Conservation (phyloP, 2,888 invertebrate genomes). For the Lamellibrachia columna region DNA sequence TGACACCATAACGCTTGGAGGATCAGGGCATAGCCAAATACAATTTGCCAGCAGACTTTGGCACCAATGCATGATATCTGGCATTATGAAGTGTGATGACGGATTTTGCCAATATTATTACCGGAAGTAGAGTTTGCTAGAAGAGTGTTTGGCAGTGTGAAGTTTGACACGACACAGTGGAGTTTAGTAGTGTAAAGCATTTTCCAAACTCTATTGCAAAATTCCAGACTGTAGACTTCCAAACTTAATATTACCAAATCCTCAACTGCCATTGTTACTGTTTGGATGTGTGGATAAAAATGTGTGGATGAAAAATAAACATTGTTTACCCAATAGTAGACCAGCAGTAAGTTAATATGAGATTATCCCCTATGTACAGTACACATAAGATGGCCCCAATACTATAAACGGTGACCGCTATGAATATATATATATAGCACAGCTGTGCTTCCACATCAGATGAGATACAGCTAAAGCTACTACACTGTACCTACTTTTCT, state of each 20-base stretch:
- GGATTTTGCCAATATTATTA: background rate
- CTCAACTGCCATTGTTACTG: background rate
- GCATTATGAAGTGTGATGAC: background rate
- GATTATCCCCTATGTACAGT: background rate
- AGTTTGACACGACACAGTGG: background rate
- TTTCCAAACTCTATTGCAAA: background rate
- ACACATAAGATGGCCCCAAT: background rate
- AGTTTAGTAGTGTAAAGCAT: background rate
- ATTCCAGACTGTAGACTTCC: background rate
- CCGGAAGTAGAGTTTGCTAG: background rate
- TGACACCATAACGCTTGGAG: background rate
- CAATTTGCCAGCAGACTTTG: background rate
- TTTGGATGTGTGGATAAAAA: background rate
- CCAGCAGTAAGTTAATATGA: background rate
- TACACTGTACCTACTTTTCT: background rate
- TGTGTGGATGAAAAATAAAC: background rate
- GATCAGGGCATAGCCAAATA: background rate
- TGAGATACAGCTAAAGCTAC: background rate
- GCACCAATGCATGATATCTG: background rate
- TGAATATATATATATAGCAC: background rate
- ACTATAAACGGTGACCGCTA: conserved; percentile 1
- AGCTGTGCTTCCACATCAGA: background rate
- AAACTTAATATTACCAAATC: background rate
- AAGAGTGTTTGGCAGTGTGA: background rate
- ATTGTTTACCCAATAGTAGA: background rate